Evolutionary conservation across 2,888 invertebrate genomes (phyloP), one percentile per base, ranked within the genome.

Genomic region (Monochamus alternatus): DNA sequence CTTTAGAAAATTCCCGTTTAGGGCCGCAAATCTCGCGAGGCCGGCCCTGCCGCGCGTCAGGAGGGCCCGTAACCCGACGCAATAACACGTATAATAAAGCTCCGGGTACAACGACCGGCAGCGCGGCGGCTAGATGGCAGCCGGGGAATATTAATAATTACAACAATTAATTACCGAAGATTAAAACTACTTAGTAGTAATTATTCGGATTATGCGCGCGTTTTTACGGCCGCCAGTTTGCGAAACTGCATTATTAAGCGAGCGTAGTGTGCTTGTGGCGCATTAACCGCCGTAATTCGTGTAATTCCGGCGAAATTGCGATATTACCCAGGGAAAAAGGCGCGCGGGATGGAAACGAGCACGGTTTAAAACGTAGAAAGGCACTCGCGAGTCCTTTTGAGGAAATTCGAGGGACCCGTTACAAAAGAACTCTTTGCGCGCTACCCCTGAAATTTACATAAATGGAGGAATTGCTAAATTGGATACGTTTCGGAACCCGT

Each of bases 111-210:
- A 71, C 77, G 77, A 75, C 76, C 78, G 73, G 55, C 51, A 51
- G 14, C 14, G 55, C 55, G 5, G 55, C 44, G 63, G 22, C 22
- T 22, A 38, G 43, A 63, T 14, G 63, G 71, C 68, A 38, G 7
- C 38, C 38, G 7, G 66, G 73, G 69, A 72, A 73, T 77, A 79
- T 73, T 70, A 79, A 79, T 81, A 78, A 79, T 78, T 79, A 78
- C 72, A 71, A 76, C 76, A 78, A 79, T 79, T 79, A 81, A 81
- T 79, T 79, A 78, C 65, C 44, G 68, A 75, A 80, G 80, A 79
- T 79, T 79, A 76, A 74, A 74, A 75, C 79, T 79, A 79, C 76
- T 78, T 80, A 74, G 65, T 68, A 60, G 69, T 76, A 81, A 81
- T 81, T 79, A 76, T 72, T 74, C 68, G 80, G 73, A 76, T 79